Evolutionary conservation across 2,888 invertebrate species (phyloP).

Genomic region (Dorcus hopei): DNA sequence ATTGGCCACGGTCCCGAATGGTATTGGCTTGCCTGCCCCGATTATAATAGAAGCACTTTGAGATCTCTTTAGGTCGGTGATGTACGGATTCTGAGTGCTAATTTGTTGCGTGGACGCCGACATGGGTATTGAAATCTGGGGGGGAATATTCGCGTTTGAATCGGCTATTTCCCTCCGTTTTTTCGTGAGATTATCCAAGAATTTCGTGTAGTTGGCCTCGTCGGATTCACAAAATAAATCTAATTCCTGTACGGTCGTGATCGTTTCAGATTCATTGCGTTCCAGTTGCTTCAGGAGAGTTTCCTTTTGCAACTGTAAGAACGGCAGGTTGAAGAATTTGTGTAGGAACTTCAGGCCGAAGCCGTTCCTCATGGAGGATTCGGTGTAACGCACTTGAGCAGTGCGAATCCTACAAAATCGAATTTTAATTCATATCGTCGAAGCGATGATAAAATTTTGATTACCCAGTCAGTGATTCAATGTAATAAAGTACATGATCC

Average conservation of each 20-base stretch:
- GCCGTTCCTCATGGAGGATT: conserved; percentile 93
- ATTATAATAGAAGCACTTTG: conserved; percentile 49
- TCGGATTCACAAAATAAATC: conserved; percentile 74
- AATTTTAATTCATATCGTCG: not conserved
- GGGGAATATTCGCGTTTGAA: conserved; percentile 54
- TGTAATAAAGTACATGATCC: conserved; percentile 68
- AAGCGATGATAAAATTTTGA: not conserved
- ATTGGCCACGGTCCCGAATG: conserved; percentile 35
- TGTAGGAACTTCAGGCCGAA: conserved; percentile 90
- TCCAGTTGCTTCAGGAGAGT: conserved; percentile 76
- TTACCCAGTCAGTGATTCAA: conserved; percentile 61
- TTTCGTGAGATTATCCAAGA: conserved; percentile 71
- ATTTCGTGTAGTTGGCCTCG: conserved; percentile 72
- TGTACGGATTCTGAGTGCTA: conserved; percentile 45
- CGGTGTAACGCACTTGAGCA: conserved; percentile 78
- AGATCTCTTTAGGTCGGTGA: conserved; percentile 44
- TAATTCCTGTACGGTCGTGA: conserved; percentile 70
- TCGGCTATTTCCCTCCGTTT: conserved; percentile 72
- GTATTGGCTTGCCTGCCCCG: conserved; percentile 49
- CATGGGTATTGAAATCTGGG: conserved; percentile 33
- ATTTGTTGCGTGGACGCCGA: conserved; percentile 51
- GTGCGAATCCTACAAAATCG: conserved; percentile 47
- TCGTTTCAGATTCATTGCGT: conserved; percentile 78
- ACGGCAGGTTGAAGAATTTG: conserved; percentile 93
- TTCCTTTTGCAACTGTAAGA: conserved; percentile 83